Percentiles rank a stretch among this genome's conserved stretches.
Conservation (phyloP, 92 coral and sea anemone genomes). For the Chrysogorgia sp. region DNA sequence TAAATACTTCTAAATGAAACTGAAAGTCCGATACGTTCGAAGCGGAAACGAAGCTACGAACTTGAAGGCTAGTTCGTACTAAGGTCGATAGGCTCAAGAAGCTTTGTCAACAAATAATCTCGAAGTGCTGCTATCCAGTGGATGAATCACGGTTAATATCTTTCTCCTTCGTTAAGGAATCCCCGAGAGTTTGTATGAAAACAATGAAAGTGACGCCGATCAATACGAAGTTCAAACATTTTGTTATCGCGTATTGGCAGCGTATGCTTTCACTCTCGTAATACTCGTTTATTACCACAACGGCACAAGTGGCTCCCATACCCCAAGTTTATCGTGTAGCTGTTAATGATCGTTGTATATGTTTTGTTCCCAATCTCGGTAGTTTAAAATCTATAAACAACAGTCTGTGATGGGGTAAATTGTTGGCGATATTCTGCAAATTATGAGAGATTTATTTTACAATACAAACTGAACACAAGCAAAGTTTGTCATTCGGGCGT, state of each 20-base stretch:
- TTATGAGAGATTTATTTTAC: neutral
- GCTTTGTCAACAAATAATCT: conserved; percentile 30
- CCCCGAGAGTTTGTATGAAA: neutral
- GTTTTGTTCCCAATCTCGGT: neutral
- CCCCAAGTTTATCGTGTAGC: conserved; percentile 5
- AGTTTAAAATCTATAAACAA: conserved; percentile 24
- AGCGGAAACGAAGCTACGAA: conserved; percentile 15
- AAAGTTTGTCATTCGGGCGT: neutral
- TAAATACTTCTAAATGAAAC: neutral
- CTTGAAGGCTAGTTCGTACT: neutral
- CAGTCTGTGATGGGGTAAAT: neutral
- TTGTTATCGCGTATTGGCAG: conserved; percentile 4
- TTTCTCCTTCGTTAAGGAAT: neutral
- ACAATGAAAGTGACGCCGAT: conserved; percentile 4
- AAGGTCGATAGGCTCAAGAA: no score
- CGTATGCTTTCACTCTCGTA: neutral
- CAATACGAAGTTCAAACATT: conserved; percentile 10
- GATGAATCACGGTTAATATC: neutral
- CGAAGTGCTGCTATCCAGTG: neutral
- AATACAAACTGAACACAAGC: conserved; percentile 1
- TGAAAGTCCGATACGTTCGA: conserved; percentile 19
- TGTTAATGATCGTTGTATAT: conserved; percentile 25
- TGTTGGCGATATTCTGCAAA: neutral
- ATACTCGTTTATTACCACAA: neutral
- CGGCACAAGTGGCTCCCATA: neutral